A percentile compares a stretch with the other conserved stretches of the same genome.
These are phyloP conservation scores for Drosophila serrata DNA, from an alignment of 1,140 invertebrate species.

Conservation along the genomic window DNA sequence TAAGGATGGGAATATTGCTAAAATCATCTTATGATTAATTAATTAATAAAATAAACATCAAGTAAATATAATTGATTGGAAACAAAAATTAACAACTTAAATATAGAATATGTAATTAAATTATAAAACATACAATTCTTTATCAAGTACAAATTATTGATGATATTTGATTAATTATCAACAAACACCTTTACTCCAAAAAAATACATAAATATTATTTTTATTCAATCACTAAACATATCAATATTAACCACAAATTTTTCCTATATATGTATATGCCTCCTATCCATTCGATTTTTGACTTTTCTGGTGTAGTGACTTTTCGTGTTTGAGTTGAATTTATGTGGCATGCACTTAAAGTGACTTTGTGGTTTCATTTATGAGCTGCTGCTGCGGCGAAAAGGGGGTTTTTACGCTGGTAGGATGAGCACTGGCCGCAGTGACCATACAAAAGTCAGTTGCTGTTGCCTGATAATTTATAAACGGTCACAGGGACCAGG, in stretches of 20 bases:
- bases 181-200: too few relatives aligned
- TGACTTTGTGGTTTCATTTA: conserved; percentile 77
- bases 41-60: too few relatives aligned
- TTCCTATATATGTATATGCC: background rate
- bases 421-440: conserved; percentile 41
- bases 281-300: background rate
- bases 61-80: too few relatives aligned
- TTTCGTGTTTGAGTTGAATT: conserved; percentile 50
- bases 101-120: too few relatives aligned
- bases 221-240: background rate
- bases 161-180: too few relatives aligned
- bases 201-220: background rate
- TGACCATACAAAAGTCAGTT: conserved; percentile 79
- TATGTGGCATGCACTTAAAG: conserved; percentile 67
- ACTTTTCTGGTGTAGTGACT: conserved; percentile 1
- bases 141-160: too few relatives aligned
- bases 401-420: background rate
- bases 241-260: background rate
- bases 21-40: too few relatives aligned
- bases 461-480: conserved; percentile 75
- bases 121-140: too few relatives aligned
- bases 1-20: too few relatives aligned
- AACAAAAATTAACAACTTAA: too few relatives aligned
- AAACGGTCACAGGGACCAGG: conserved; percentile 43
- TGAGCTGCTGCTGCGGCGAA: conserved; percentile 71